Evolutionary conservation across 2,797 vertebrate genomes (phyloP).

Genomic region (Morus bassanus): DNA sequence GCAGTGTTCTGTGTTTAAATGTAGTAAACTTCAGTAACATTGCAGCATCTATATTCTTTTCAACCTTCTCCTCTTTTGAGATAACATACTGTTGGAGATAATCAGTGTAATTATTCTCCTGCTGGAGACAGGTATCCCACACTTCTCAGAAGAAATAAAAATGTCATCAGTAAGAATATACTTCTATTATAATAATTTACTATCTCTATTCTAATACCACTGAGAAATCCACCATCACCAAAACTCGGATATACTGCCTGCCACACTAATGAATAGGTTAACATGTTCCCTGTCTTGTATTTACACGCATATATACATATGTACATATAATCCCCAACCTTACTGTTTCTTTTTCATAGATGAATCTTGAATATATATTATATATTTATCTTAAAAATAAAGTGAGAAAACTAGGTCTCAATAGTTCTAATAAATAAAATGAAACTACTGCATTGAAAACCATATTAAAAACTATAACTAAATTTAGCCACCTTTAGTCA

Average conservation of each 20-base stretch:
- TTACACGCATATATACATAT: not conserved
- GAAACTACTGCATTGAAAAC: not conserved
- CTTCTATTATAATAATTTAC: not conserved
- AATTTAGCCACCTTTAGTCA: not conserved
- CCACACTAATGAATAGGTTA: not conserved
- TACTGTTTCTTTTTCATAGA: not conserved
- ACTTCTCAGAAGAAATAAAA: slow-evolving; percentile 66
- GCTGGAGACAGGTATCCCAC: slow-evolving; percentile 49
- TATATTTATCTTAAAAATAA: not conserved
- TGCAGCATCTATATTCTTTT: not conserved
- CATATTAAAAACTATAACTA: not conserved
- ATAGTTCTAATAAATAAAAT: not conserved
- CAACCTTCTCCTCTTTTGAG: slow-evolving; percentile 4
- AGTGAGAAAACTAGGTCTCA: not conserved
- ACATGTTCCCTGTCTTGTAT: not conserved
- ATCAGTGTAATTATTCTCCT: slow-evolving; percentile 59
- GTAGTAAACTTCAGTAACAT: not conserved
- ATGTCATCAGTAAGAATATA: not conserved
- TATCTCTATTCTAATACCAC: not conserved
- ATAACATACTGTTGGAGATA: slow-evolving; percentile 25
- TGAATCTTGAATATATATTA: not conserved
- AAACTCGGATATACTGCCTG: not conserved
- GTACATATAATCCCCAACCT: not conserved
- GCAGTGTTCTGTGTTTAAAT: not conserved
- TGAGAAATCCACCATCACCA: not conserved